These are phyloP conservation scores for Boulengeromyrus knoepffleri DNA, from an alignment of 2,113 vertebrate species.

Conservation along the genomic window DNA sequence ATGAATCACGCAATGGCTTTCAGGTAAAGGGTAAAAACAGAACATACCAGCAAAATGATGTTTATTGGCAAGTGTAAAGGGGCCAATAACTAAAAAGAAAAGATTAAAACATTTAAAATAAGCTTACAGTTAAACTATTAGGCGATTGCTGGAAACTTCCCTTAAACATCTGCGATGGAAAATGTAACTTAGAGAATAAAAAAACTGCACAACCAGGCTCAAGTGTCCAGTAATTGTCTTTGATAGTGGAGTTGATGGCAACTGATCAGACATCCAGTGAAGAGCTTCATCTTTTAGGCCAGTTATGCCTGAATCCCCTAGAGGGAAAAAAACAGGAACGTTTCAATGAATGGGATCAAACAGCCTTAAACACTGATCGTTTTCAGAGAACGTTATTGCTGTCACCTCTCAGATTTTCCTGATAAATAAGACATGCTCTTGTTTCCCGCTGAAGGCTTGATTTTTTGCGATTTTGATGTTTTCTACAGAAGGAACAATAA, in stretches of 20 bases:
- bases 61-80: slow-evolving; percentile 4
- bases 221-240: neutral
- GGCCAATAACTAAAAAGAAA: neutral
- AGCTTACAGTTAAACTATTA: neutral
- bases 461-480: slow-evolving; percentile 60
- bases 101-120: slow-evolving; percentile 9
- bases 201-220: neutral
- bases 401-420: slow-evolving; percentile 76
- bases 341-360: neutral
- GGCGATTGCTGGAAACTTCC: neutral
- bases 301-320: slow-evolving; percentile 80
- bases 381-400: neutral
- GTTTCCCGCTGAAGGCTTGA: slow-evolving; percentile 58
- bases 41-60: slow-evolving; percentile 2
- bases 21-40: neutral
- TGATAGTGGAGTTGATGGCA: neutral
- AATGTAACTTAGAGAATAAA: neutral
- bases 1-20: neutral
- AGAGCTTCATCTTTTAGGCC: slow-evolving; percentile 82
- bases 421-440: slow-evolving; percentile 80
- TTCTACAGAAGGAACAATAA: slow-evolving; percentile 55
- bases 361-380: neutral
- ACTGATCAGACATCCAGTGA: neutral
- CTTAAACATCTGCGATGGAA: neutral
- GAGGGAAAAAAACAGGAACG: neutral